A percentile compares a stretch with the other conserved stretches of the same genome.
Evolutionary conservation across 2,113 vertebrate genomes (phyloP).

Genomic region (Hystrix cristata): DNA sequence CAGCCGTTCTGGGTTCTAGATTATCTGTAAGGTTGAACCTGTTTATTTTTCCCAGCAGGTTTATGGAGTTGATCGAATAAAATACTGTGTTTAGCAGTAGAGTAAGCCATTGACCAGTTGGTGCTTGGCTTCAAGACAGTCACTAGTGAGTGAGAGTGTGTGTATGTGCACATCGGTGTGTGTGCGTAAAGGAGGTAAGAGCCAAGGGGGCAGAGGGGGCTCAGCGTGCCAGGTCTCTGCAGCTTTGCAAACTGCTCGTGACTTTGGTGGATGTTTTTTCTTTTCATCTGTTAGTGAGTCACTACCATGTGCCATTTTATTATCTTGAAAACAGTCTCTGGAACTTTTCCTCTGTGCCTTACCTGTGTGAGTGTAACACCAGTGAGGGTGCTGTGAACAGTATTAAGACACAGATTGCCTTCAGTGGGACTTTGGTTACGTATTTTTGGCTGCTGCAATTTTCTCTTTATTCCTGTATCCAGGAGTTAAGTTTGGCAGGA

Average conservation of each 20-base stretch:
- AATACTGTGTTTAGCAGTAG: constrained; percentile 80
- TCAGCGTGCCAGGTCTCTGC: constrained; percentile 18
- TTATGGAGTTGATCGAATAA: constrained; percentile 82
- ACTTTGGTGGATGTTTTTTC: constrained; percentile 35
- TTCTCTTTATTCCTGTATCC: constrained; percentile 2
- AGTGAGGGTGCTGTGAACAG: constrained; percentile 12
- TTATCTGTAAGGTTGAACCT: constrained; percentile 85
- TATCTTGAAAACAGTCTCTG: constrained; percentile 74
- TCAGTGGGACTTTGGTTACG: neutral
- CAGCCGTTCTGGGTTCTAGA: constrained; percentile 78
- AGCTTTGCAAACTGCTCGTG: neutral
- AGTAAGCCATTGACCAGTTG: constrained; percentile 83
- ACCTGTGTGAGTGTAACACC: constrained; percentile 3
- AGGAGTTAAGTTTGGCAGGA: constrained; percentile 35
- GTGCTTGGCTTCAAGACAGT: constrained; percentile 69
- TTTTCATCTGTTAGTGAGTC: constrained; percentile 75
- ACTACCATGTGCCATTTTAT: constrained; percentile 74
- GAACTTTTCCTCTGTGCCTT: constrained; percentile 55
- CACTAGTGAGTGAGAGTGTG: neutral
- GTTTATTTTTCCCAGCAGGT: constrained; percentile 86
- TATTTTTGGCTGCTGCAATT: constrained; percentile 6
- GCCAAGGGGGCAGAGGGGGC: constrained; percentile 68
- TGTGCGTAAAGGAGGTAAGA: constrained; percentile 23
- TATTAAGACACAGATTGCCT: neutral
- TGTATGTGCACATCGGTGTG: neutral